These are phyloP conservation scores for Helicorthomorpha holstii DNA, from an alignment of 1,140 invertebrate genomes.

Conservation along the genomic window DNA sequence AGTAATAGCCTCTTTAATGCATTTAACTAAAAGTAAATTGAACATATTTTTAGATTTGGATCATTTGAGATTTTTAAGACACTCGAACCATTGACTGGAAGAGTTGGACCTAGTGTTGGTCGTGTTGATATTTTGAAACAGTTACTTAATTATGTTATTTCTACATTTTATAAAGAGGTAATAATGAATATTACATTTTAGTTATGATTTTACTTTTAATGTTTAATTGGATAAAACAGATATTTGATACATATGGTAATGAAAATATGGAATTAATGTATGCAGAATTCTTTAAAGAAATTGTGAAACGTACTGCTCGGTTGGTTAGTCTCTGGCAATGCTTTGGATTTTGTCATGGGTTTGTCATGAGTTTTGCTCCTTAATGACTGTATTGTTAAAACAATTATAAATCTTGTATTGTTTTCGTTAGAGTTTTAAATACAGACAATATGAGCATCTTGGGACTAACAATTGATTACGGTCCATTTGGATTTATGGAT, in stretches of 20 bases:
- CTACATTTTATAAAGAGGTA: conserved; percentile 8
- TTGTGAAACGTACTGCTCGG: conserved; percentile 30
- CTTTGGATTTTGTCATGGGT: conserved; percentile 44
- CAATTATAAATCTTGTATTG: not conserved
- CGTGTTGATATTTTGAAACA: conserved; percentile 29
- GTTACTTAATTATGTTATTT: conserved; percentile 39
- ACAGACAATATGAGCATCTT: conserved; percentile 50
- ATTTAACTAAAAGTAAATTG: not conserved
- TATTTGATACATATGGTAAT: conserved; percentile 13
- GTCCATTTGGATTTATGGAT: conserved; percentile 49
- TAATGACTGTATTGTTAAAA: not conserved
- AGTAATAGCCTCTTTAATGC: not conserved
- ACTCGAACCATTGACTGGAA: conserved; percentile 27
- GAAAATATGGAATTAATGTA: conserved; percentile 28
- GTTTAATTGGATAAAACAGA: not conserved
- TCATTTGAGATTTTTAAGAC: conserved; percentile 41
- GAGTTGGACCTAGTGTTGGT: conserved; percentile 8
- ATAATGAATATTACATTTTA: not conserved
- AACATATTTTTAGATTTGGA: conserved; percentile 39
- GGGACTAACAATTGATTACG: conserved; percentile 46
- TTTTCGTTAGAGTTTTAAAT: conserved; percentile 32
- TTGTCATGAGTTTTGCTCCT: not conserved
- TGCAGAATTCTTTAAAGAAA: conserved; percentile 28
- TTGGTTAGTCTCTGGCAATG: conserved; percentile 40
- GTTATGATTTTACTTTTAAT: not conserved